These are phyloP conservation scores for Acronicta aceris DNA, from an alignment of 2,888 invertebrate species.

Conservation along the genomic window DNA sequence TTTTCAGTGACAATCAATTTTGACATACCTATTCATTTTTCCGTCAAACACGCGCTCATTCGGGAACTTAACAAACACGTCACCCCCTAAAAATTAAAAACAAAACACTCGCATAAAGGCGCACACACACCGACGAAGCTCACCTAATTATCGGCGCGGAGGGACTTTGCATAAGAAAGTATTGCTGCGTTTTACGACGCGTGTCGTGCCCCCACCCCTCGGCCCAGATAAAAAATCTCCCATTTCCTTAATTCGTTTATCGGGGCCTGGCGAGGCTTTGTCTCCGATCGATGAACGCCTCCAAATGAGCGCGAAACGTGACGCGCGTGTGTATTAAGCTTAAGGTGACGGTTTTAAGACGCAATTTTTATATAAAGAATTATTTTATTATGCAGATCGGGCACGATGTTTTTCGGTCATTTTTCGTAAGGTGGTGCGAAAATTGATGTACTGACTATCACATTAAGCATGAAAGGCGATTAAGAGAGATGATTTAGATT, in stretches of 20 bases:
- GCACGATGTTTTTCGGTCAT: constrained; percentile 31
- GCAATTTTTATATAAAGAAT: constrained; percentile 53
- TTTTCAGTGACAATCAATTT: constrained; percentile 6
- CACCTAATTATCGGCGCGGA: constrained; percentile 86
- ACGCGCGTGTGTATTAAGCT: constrained; percentile 86
- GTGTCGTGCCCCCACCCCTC: constrained; percentile 76
- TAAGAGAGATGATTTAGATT: too few relatives aligned
- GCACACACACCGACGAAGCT: constrained; percentile 76
- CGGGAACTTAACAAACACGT: constrained; percentile 60
- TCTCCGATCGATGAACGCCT: constrained; percentile 88
- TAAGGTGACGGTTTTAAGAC: constrained; percentile 77
- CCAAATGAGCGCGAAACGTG: constrained; percentile 87
- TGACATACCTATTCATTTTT: constrained; percentile 23
- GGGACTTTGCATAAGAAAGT: constrained; percentile 89
- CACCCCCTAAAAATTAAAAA: constrained; percentile 80
- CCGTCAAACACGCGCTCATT: constrained; percentile 35
- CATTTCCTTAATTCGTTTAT: constrained; percentile 90
- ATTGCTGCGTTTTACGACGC: constrained; percentile 89
- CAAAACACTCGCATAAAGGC: constrained; percentile 76
- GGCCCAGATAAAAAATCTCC: constrained; percentile 89
- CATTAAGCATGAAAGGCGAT: neutral
- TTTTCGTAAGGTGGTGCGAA: constrained; percentile 22
- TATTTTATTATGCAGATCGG: constrained; percentile 54
- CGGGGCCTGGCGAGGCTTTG: constrained; percentile 87
- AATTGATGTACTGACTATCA: neutral